Percentiles rank a stretch among this genome's conserved stretches.
These are phyloP conservation scores for Pipistrellus kuhlii DNA, from an alignment of 2,797 vertebrate species.

Conservation along the genomic window DNA sequence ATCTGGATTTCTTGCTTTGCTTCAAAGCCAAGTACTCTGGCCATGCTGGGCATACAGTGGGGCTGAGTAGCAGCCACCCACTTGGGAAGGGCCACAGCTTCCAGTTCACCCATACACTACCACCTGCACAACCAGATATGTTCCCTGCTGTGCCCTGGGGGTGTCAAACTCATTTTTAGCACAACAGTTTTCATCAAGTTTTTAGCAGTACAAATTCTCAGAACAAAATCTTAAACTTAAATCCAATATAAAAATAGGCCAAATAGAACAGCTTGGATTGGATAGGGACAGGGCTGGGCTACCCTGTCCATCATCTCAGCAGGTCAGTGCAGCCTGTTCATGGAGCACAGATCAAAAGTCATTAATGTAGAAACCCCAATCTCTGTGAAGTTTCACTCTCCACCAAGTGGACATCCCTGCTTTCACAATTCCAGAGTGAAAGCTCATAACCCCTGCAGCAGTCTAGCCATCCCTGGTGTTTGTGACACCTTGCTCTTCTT, in stretches of 20 bases:
- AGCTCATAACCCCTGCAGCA: background rate
- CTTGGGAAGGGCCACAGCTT: background rate
- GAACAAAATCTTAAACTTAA: background rate
- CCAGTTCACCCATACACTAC: background rate
- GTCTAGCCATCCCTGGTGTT: background rate
- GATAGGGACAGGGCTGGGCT: background rate
- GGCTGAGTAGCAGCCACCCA: background rate
- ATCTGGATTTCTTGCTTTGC: background rate
- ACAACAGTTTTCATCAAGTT: background rate
- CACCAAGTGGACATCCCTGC: background rate
- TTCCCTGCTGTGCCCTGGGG: no score
- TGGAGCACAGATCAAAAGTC: background rate
- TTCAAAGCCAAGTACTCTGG: background rate
- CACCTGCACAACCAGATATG: background rate
- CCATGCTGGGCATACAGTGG: background rate
- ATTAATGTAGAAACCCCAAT: background rate
- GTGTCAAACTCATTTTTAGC: background rate
- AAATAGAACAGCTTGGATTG: background rate
- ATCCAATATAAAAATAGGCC: background rate
- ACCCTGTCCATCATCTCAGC: background rate
- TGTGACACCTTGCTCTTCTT: background rate
- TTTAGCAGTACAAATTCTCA: background rate
- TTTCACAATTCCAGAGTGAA: background rate
- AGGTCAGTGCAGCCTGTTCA: background rate
- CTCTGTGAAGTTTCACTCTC: fast-evolving